Conservation (phyloP, 2,888 invertebrate genomes). For the Empis livida region DNA sequence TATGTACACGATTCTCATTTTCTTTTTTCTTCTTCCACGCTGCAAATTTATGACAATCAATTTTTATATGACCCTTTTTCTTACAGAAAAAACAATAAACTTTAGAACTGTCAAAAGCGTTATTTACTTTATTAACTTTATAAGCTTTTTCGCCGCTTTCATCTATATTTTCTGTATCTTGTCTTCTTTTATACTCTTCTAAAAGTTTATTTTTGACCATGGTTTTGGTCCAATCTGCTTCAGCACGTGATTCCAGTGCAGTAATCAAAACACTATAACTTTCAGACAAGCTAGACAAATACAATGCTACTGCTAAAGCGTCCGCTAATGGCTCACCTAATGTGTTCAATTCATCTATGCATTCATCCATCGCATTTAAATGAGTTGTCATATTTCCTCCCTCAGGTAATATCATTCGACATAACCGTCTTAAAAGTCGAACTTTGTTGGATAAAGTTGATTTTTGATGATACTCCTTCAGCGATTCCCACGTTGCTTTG, state of each 20-base stretch:
- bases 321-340: background rate
- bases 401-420: background rate
- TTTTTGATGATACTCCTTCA: background rate
- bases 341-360: background rate
- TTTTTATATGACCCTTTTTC: constrained; percentile 7
- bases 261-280: constrained; percentile 3
- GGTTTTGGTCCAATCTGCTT: constrained; percentile 5
- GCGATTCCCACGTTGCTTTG: background rate
- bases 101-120: background rate
- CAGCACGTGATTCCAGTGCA: constrained; percentile 1
- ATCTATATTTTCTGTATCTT: constrained; percentile 3
- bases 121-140: background rate
- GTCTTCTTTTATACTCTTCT: constrained; percentile 6
- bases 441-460: background rate
- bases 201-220: constrained; percentile 10
- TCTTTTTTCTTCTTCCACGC: constrained; percentile 7
- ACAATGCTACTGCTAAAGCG: background rate
- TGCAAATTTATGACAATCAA: constrained; percentile 11
- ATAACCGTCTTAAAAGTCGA: background rate
- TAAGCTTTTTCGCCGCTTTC: background rate
- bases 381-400: background rate
- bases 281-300: background rate
- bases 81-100: constrained; percentile 8
- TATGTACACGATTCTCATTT: background rate
- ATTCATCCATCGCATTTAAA: background rate